Base-by-base conservation (phyloP, 2,888 invertebrate species). In the Heteromurus nitidus region DNA sequence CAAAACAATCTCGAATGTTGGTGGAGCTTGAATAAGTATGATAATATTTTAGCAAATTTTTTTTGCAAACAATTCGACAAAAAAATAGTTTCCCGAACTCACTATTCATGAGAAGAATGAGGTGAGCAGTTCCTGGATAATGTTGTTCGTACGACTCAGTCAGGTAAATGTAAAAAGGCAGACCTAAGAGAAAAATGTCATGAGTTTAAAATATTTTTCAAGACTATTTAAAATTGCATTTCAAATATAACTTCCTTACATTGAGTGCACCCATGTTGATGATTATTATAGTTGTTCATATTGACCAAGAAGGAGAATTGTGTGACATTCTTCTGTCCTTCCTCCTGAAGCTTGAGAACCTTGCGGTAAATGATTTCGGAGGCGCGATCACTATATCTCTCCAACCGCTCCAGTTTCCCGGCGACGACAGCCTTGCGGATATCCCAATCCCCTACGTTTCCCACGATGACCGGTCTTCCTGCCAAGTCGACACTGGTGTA, bases 211-310 rank as follows among this genome's bases (percentile, higher is more conserved):
- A n/a, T n/a, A n/a, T n/a, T n/a, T n/a, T n/a, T n/a, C n/a, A n/a
- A n/a, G n/a, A n/a, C n/a, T n/a, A n/a, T n/a, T n/a, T n/a, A n/a
- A n/a, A n/a, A n/a, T n/a, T n/a, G n/a, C n/a, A n/a, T n/a, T n/a
- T n/a, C n/a, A n/a, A n/a, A n/a, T n/a, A n/a, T n/a, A n/a, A 5
- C 9, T 18, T n/a, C 3, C 13, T 69, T 58, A 58, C 72, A 72
- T 16, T 22, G 42, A 11, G 36, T 24, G 16, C 64, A 74, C 1
- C 80, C 80, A 50, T 80, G 80, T 44, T 80, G 80, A 5, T 16
- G 26, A 58, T 68, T 18, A 50, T 80, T 80, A 44, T 80, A 80
- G 26, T 60, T 67, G 47, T 73, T 68, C 80, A 80, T 80, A n/a
- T 80, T 68, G n/a, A 80, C 74, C 1, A 80, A 68, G 68, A 70